A percentile compares a stretch with the other conserved stretches of the same genome.
Conservation (phyloP, 2,797 vertebrate genomes). For the Loris lydekkerianus region DNA sequence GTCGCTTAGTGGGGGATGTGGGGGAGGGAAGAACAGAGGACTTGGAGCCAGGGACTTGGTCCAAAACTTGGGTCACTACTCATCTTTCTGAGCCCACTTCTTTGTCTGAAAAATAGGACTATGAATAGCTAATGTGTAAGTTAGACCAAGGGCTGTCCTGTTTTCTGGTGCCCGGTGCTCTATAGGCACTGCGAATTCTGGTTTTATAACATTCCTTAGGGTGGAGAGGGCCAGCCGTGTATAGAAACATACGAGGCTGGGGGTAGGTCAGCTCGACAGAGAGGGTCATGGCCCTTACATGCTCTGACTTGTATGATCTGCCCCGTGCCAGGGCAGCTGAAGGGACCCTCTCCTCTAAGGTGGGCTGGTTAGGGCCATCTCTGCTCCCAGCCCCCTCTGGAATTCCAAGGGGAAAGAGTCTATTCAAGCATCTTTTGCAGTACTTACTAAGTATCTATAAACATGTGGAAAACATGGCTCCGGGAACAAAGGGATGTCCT, state of each 20-base stretch:
- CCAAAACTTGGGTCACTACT: not conserved
- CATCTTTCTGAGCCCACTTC: not conserved
- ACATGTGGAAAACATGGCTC: not conserved
- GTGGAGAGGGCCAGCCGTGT: not conserved
- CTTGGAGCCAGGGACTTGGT: not conserved
- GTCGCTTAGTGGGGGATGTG: too few species aligned
- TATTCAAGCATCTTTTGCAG: not conserved
- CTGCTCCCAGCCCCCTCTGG: not conserved
- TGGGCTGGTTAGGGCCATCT: not conserved
- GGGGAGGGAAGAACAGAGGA: too few species aligned
- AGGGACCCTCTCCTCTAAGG: not conserved
- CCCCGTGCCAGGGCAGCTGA: not conserved
- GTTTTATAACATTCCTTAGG: accelerated
- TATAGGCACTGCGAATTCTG: not conserved
- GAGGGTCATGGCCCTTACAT: not conserved
- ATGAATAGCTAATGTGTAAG: too few species aligned
- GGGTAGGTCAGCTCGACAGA: not conserved
- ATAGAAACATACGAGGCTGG: not conserved
- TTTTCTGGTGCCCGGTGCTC: not conserved
- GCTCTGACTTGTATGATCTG: not conserved
- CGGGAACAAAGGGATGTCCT: not conserved
- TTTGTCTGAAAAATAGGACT: not conserved
- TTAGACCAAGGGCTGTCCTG: not conserved
- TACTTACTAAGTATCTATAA: not conserved
- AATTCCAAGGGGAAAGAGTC: not conserved